Base-by-base conservation (phyloP, 2,113 vertebrate genomes). In the Pundamilia nyererei region DNA sequence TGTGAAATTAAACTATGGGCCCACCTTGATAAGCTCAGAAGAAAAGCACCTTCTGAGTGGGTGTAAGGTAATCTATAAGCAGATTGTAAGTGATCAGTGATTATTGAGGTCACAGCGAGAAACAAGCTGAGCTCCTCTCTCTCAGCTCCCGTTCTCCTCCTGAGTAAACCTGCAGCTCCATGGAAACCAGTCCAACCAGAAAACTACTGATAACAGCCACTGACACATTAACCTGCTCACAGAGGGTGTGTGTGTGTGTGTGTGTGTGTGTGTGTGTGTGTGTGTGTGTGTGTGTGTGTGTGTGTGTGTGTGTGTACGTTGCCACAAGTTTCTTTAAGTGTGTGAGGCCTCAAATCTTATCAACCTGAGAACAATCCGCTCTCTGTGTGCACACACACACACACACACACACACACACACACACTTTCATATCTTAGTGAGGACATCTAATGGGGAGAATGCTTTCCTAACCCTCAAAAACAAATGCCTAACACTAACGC, bases 201-300 rank as follows among this genome's bases (percentile, higher is more conserved):
- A 91, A 92, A 87, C 58, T 81, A 84, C 9, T 84, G 94, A 95
- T 94, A 94, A 87, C 83, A 81, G 72, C 24, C 6, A 40, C 86
- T 89, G 75, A 95, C 84, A 90, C 88, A 94, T 94, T 93, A 91
- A 94, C 91, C 89, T 85, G 68, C 65, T 26, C 42, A 15, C 65
- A 19, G 26, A 29, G 26, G 29, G 26, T 79, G 55, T 70, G 58
- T 33, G 24, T 42, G 51, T 68, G 15, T 19, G 21, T 31, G 29
- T 31, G 21, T 17, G 26, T 70, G 55, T 70, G 58, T 33, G 24
- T 42, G 51, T 68, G 15, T 19, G 21, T 31, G 31, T 84, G 9
- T 40, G 10, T 26, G 42, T 49, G 29, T 0, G 29, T 31, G 21
- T 17, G 26, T 70, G 55, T 70, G 58, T 33, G 24, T 42, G 51